phyloP scores from a whole-genome alignment of 1,140 invertebrate genomes.

The Brachionus rubens region DNA sequence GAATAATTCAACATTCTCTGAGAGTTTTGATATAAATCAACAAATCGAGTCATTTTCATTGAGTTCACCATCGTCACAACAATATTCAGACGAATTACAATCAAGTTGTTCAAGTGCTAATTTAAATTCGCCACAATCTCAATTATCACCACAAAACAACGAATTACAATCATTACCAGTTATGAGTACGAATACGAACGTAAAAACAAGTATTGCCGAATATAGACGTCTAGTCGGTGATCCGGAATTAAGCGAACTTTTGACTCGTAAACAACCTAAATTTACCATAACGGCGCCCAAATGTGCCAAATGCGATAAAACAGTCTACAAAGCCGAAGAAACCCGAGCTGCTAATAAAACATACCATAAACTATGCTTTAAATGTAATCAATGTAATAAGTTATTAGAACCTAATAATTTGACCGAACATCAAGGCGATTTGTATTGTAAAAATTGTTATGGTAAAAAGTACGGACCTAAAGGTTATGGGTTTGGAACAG shows the following conservation, averaged over 20 bases:
- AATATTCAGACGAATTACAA: constrained; percentile 13
- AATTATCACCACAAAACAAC: neutral
- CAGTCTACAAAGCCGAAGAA: constrained; percentile 65
- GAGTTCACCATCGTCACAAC: constrained; percentile 8
- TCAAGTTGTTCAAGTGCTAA: constrained; percentile 25
- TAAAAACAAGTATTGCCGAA: neutral
- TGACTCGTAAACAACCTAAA: constrained; percentile 38
- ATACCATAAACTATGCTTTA: constrained; percentile 44
- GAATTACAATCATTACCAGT: neutral
- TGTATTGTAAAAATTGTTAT: constrained; percentile 91
- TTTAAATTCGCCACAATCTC: neutral
- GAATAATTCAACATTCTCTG: constrained; percentile 32
- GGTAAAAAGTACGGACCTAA: constrained; percentile 86
- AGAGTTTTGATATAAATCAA: constrained; percentile 15
- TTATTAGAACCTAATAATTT: constrained; percentile 88
- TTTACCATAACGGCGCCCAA: constrained; percentile 19
- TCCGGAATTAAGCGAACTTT: constrained; percentile 14
- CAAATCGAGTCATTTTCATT: constrained; percentile 23
- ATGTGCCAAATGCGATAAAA: constrained; percentile 63
- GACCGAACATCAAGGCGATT: constrained; percentile 86
- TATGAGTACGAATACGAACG: constrained; percentile 1
- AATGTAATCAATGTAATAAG: constrained; percentile 71
- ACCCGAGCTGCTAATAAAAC: constrained; percentile 58
- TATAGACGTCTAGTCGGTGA: constrained; percentile 12
- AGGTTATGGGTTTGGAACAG: constrained; percentile 83